These are phyloP conservation scores for Todiramphus saurophagus DNA, from an alignment of 2,113 vertebrate species.

Conservation along the genomic window DNA sequence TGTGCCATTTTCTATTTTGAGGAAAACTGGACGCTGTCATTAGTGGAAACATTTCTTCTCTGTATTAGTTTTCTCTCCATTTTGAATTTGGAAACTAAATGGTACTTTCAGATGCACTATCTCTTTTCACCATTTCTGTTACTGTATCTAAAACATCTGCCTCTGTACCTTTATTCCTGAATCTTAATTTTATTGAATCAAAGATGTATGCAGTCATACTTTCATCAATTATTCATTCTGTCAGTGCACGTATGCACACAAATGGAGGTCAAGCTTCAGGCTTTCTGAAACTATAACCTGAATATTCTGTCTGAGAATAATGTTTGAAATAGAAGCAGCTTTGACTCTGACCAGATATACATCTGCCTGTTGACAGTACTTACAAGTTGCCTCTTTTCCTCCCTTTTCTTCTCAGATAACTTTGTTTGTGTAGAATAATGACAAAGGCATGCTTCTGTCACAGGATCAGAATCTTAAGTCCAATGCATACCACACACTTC, in stretches of 20 bases:
- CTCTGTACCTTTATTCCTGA: background rate
- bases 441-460: background rate
- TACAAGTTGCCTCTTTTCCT: background rate
- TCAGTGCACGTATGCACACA: background rate
- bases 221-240: background rate
- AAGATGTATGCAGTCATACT: background rate
- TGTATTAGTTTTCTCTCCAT: background rate
- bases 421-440: background rate
- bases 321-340: background rate
- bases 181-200: background rate
- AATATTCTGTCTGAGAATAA: background rate
- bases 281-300: background rate
- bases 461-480: background rate
- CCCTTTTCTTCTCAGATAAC: background rate
- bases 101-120: background rate
- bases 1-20: background rate
- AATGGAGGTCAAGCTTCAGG: background rate
- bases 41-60: background rate
- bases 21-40: background rate
- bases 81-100: background rate
- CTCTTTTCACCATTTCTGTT: background rate
- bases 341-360: background rate
- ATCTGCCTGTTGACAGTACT: background rate
- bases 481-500: rapidly evolving
- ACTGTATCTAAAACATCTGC: background rate